Conservation (phyloP, 2,113 vertebrate genomes). For the Etia nguti region DNA sequence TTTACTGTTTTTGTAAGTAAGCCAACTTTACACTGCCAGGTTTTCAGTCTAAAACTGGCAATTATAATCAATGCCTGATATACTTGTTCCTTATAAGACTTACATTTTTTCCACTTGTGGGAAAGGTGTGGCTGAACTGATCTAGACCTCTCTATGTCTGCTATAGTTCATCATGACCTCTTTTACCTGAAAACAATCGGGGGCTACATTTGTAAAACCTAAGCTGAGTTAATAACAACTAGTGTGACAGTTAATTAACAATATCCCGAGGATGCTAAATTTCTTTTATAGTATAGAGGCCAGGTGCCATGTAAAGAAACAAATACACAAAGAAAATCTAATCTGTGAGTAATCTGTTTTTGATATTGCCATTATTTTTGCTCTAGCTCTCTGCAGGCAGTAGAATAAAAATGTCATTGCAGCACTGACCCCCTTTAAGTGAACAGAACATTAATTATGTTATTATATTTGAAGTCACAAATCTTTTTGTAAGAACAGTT, state of each 20-base stretch:
- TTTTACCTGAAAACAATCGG: not conserved
- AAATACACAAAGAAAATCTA: not conserved
- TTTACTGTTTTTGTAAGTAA: not conserved
- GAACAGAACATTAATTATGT: not conserved
- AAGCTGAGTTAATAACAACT: not conserved
- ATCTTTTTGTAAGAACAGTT: not conserved
- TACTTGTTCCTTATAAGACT: not conserved
- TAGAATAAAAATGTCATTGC: not conserved
- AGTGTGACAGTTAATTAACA: not conserved
- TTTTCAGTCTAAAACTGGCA: not conserved
- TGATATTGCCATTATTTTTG: not conserved
- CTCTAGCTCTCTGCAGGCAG: not conserved
- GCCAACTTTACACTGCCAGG: not conserved
- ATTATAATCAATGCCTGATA: not conserved
- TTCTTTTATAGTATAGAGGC: not conserved
- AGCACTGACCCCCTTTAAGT: not conserved
- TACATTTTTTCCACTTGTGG: not conserved
- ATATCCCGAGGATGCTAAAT: not conserved
- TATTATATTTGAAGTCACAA: not conserved
- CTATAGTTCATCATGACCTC: not conserved
- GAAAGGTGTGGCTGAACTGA: not conserved
- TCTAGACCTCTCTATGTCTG: not conserved
- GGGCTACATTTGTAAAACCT: not conserved
- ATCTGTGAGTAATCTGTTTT: not conserved
- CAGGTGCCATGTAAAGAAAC: not conserved